Base-by-base conservation (phyloP, 35 echinoderm and acorn worm genomes). In the Eucidaris tribuloides region DNA sequence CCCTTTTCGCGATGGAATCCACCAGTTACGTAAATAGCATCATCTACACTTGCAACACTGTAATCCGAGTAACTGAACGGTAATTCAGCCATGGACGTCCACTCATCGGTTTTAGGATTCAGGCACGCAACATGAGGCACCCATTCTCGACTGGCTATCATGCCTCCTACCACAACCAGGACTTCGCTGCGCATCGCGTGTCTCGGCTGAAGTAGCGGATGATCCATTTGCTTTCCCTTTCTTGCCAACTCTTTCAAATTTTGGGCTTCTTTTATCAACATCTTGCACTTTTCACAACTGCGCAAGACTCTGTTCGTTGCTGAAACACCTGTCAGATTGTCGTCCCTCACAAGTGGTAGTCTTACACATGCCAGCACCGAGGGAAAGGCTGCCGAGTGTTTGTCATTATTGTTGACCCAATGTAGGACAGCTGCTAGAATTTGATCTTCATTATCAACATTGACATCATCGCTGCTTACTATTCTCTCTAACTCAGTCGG, bases 91-190 rank as follows among this genome's bases (percentile, higher is more conserved):
- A 92, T 78, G 23, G 38, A 28, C 31, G 86, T 57, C 90, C 90
- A 92, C 7, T 83, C 14, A 36, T 84, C 38, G 14, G 52, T 17
- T 9, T 38, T 42, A 25, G 84, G 84, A 46, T 92, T 70, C 41
- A 82, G 87, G 68, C 80, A 87, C 28, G 54, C 46, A 15, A 92
- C 70, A 50, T 92, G 63, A 17, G 65, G 70, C 2, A 81, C 60
- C 90, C 90, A 92, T 14, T 71, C 45, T 46, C 90, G 40, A 49
- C 77, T 68, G 29, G 78, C 57, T 46, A 58, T 61, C 83, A 92
- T 92, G 13, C 94, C 94, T 46, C 94, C 94, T 0, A 97, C 71
- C 14, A 97, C 35, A 2, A 89, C 82, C 46, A 97, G 38, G 9
- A 97, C 39, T 43, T 97, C 85, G n/a, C 24, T 85, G 31, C 31